Evolutionary conservation across 2,797 vertebrate genomes (phyloP), one percentile per base, ranked within the genome.

Genomic region (Pseudocheirus occidentalis): DNA sequence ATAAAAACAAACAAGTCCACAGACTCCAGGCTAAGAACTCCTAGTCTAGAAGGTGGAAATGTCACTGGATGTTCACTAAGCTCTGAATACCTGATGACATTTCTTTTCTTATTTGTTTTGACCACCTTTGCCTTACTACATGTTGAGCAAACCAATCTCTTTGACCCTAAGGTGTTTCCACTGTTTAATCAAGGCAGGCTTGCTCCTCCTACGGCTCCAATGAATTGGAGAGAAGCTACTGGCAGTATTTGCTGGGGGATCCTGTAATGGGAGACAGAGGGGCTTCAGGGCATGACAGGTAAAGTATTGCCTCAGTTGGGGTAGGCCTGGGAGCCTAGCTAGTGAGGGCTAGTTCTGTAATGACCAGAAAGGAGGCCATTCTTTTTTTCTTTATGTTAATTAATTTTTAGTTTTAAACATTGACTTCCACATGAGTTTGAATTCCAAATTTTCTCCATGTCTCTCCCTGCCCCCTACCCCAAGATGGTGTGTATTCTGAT

Each of bases 111-210:
- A 87, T 87, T 87, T 87, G 40, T 87, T 87, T 87, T 87, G 73
- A 87, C 40, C 73, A 87, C 73, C 73, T 87, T 87, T 50, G 73
- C 73, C 73, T 87, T 50, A 87, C 40, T 24, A 50, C 73, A 87
- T 87, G 73, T 87, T 87, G 73, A 87, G 73, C 73, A 87, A 87
- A 87, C 73, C 73, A 87, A 87, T 87, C 73, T 87, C 73, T 87
- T 87, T 87, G 73, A 87, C 73, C 73, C 73, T 50, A 87, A 87
- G 73, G 40, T 87, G 21, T 87, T 50, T 87, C 73, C 21, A 87
- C 40, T 87, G 73, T 87, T 87, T 87, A 87, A 87, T 87, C 73
- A 87, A 87, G 40, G 73, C 40, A 50, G 40, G 40, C 40, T 87
- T 87, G 40, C 73, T 87, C 40, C 73, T 87, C 73, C 24, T 87